These are phyloP conservation scores for Anaspis maculata DNA, from an alignment of 2,888 invertebrate species.

Conservation along the genomic window DNA sequence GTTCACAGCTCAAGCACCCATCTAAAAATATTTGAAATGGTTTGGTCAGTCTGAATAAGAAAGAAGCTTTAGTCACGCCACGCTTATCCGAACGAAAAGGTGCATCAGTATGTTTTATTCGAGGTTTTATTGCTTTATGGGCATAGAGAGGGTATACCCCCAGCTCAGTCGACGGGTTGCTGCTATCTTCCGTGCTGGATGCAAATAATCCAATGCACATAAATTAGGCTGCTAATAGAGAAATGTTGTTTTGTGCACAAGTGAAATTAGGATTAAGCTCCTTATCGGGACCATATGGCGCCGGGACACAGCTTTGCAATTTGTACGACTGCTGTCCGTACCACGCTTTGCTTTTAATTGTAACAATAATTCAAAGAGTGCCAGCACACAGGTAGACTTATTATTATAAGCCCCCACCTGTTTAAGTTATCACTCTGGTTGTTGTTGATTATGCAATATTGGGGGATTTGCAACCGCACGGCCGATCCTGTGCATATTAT, in stretches of 20 bases:
- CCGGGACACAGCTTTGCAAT: constrained; percentile 14
- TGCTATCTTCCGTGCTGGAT: constrained; percentile 4
- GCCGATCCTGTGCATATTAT: no score
- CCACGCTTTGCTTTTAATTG: constrained; percentile 11
- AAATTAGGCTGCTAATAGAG: constrained; percentile 22
- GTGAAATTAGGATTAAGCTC: constrained; percentile 15
- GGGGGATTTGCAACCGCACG: no score
- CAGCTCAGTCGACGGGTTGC: not conserved
- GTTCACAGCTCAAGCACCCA: not conserved
- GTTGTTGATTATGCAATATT: no score
- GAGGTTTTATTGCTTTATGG: no score
- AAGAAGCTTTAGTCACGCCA: no score
- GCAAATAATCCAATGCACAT: constrained; percentile 13
- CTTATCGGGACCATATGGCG: constrained; percentile 13
- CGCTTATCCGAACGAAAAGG: no score
- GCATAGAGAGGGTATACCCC: no score
- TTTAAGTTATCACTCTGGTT: no score
- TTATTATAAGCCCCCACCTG: no score
- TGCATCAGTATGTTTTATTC: no score
- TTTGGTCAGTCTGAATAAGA: no score
- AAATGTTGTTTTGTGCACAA: constrained; percentile 16
- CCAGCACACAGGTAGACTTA: no score
- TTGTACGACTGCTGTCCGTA: constrained; percentile 7
- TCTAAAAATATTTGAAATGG: not conserved
- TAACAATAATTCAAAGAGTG: constrained; percentile 4